Evolutionary conservation across 2,113 vertebrate species (phyloP).

Genomic region (Zosterops hypoxanthus): DNA sequence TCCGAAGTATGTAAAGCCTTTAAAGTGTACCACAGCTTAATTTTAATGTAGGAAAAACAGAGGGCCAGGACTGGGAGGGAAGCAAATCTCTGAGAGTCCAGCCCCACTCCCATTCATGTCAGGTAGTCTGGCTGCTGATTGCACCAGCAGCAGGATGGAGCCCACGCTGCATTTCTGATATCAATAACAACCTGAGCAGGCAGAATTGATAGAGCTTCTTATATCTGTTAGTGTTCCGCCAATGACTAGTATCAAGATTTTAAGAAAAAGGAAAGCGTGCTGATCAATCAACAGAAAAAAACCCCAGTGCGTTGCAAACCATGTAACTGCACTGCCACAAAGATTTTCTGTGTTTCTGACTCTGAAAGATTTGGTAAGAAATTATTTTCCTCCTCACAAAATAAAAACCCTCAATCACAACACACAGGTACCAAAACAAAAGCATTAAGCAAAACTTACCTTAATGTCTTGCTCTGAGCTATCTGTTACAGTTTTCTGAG

Average conservation of each 20-base stretch:
- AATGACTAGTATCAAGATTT: not conserved
- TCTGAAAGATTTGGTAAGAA: slow-evolving; percentile 26
- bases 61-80: not conserved
- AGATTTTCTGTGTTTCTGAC: slow-evolving; percentile 3
- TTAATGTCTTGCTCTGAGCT: slow-evolving; percentile 75
- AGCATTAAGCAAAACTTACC: slow-evolving; percentile 72
- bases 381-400: slow-evolving; percentile 51
- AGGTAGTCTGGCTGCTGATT: not conserved
- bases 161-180: not conserved
- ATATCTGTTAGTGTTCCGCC: not conserved
- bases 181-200: not conserved
- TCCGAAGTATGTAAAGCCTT: not conserved
- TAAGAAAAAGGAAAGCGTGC: not conserved
- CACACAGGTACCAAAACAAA: slow-evolving; percentile 23
- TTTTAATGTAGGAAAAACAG: not conserved
- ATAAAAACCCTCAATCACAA: not conserved
- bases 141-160: not conserved
- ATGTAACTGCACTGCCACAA: not conserved
- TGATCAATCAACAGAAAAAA: not conserved
- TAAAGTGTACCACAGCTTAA: not conserved
- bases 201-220: not conserved
- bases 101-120: not conserved
- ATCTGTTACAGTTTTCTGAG: slow-evolving; percentile 74
- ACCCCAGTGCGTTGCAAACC: not conserved
- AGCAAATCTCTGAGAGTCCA: not conserved